phyloP scores from a whole-genome alignment of 2,113 vertebrate genomes.

The Aegypius monachus region DNA sequence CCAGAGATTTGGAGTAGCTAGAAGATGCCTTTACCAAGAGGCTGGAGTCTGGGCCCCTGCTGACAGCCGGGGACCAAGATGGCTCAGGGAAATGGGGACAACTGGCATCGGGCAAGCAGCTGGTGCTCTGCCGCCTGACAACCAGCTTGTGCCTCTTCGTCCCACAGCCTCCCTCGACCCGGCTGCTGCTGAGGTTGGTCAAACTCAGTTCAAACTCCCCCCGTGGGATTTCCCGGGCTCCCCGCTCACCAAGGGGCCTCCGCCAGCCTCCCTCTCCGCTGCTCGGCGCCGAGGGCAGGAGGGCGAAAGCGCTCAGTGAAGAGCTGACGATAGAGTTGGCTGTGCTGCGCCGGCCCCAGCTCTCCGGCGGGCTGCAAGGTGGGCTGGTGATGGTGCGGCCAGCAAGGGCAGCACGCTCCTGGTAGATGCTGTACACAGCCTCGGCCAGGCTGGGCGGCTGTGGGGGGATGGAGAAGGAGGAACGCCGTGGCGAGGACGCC shows the following conservation, averaged over 20 bases:
- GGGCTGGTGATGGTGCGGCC: background rate
- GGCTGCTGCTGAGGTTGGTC: slow-evolving; percentile 54
- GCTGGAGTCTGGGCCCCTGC: slow-evolving; percentile 66
- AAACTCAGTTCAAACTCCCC: slow-evolving; percentile 69
- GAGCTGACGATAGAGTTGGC: slow-evolving; percentile 86
- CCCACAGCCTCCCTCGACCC: background rate
- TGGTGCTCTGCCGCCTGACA: slow-evolving; percentile 69
- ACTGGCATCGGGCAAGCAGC: slow-evolving; percentile 70
- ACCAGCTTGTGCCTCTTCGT: slow-evolving; percentile 24
- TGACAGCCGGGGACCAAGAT: slow-evolving; percentile 56
- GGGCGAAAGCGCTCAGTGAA: slow-evolving; percentile 87
- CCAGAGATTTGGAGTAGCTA: slow-evolving; percentile 68
- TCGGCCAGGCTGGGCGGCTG: slow-evolving; percentile 82
- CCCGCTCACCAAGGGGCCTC: slow-evolving; percentile 35
- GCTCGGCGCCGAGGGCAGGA: slow-evolving; percentile 79
- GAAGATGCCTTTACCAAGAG: slow-evolving; percentile 71
- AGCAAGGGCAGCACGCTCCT: slow-evolving; percentile 67
- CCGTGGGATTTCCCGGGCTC: slow-evolving; percentile 58
- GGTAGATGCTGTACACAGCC: slow-evolving; percentile 90
- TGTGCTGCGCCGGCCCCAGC: slow-evolving; percentile 66
- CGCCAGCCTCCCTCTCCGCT: slow-evolving; percentile 33
- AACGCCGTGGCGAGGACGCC: slow-evolving; percentile 44
- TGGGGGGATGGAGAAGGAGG: slow-evolving; percentile 63
- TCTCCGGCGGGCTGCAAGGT: slow-evolving; percentile 55
- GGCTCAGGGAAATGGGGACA: slow-evolving; percentile 50